Base-by-base conservation (phyloP, 1,140 invertebrate species). In the Drosophila malerkotliana region DNA sequence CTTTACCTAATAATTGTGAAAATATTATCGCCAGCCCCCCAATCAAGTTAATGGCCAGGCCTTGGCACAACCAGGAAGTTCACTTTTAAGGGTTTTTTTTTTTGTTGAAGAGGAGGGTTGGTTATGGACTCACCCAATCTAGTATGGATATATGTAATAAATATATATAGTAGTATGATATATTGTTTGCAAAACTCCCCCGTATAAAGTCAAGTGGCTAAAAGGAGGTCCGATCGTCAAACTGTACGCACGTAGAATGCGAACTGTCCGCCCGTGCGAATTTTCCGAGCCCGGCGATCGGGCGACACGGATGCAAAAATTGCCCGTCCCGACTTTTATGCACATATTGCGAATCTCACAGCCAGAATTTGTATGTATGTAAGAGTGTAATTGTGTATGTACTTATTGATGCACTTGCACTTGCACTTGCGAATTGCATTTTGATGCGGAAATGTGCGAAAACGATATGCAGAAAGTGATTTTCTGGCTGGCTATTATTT, bases 361-460 rank as follows among this genome's bases (percentile, higher is more conserved):
- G 51, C 15, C n/a, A 14, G 12, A 14, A 12, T 39, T 21, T 58
- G 14, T 12, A 26, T 75, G 32, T 59, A 21, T 51, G 10, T 51
- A 41, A 28, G 39, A 24, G 21, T 10, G 32, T 32, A 10, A 3
- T 8, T 8, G 8, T 37, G 34, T 37, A 12, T 52, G 51, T 15
- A 44, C 41, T 44, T 44, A 53, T 67, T 41, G 77, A 45, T 82
- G 79, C 74, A 83, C 79, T 82, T 85, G 81, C 82, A 85, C 77
- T 77, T 87, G 81, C 77, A 79, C 51, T 79, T 79, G 77, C 64
- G 66, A 79, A 76, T 63, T 71, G 63, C 79, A 82, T 77, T 87
- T 78, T 67, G 79, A 74, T 85, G 82, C 82, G 82, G 82, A 85
- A 87, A 85, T 82, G 83, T 85, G 82, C 79, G 82, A 81, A 78